phyloP scores from a whole-genome alignment of 2,797 vertebrate species.

The Hippocampus kuda region DNA sequence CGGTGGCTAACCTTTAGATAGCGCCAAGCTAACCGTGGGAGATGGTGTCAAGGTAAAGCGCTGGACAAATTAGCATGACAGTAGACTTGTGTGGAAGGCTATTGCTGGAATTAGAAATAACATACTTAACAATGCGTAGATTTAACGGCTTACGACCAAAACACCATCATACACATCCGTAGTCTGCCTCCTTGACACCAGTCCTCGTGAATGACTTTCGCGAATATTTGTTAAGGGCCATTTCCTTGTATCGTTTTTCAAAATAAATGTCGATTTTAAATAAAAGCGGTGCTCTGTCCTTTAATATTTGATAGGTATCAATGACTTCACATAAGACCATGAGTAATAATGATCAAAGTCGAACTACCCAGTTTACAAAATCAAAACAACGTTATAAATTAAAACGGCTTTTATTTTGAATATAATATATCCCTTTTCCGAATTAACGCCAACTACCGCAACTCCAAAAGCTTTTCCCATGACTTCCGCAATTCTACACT shows the following conservation, averaged over 20 bases:
- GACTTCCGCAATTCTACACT: constrained; percentile 55
- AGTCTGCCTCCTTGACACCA: constrained; percentile 31
- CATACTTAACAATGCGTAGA: constrained; percentile 18
- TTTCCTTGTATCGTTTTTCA: constrained; percentile 28
- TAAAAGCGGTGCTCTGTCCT: neutral
- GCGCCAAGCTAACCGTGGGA: constrained; percentile 42
- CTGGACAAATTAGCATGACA: constrained; percentile 28
- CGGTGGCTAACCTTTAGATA: neutral
- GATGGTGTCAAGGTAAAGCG: constrained; percentile 20
- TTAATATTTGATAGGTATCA: neutral
- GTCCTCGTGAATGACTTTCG: neutral
- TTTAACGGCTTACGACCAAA: neutral
- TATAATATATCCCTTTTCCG: neutral
- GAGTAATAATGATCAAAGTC: neutral
- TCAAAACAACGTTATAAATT: neutral
- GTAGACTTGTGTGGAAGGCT: neutral
- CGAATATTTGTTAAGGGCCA: neutral
- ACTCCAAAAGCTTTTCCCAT: constrained; percentile 3
- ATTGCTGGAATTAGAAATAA: constrained; percentile 21
- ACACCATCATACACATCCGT: constrained; percentile 22
- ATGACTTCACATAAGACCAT: neutral
- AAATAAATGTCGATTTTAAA: neutral
- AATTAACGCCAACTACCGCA: neutral
- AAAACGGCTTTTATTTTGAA: constrained; percentile 37
- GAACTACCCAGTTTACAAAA: neutral